Evolutionary conservation across 2,888 invertebrate species (phyloP).

Genomic region (Chrysolina oricalcia): DNA sequence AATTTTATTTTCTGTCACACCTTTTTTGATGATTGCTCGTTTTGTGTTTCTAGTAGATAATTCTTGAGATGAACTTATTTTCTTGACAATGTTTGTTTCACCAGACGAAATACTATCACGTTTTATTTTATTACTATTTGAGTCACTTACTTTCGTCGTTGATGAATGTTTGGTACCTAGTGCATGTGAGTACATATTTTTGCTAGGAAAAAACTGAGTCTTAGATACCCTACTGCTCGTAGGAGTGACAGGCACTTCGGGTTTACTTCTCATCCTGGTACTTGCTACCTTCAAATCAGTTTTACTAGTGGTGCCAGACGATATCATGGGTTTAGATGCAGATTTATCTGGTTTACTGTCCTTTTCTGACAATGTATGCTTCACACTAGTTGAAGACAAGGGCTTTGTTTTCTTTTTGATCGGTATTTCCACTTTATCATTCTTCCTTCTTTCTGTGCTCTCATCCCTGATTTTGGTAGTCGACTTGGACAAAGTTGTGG

Average conservation of each 20-base stretch:
- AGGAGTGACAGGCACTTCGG: conserved; percentile 47
- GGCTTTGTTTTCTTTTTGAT: conserved; percentile 27
- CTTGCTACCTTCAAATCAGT: conserved; percentile 8
- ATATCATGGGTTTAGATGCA: conserved; percentile 14
- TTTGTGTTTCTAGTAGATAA: neutral
- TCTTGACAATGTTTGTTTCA: neutral
- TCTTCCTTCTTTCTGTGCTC: conserved; percentile 47
- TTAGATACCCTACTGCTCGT: conserved; percentile 64
- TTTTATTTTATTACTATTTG: neutral
- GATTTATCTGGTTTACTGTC: conserved; percentile 22
- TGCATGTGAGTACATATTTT: conserved; percentile 65
- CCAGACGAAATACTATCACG: conserved; percentile 17
- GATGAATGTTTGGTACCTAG: conserved; percentile 52
- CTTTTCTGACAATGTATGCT: conserved; percentile 9
- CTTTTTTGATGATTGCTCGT: neutral
- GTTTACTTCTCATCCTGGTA: conserved; percentile 39
- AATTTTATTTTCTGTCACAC: neutral
- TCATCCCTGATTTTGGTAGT: conserved; percentile 44
- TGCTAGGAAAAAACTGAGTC: conserved; percentile 68
- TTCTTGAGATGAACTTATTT: conserved; percentile 7
- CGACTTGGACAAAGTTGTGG: conserved; percentile 40
- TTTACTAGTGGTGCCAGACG: neutral
- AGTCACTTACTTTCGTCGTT: conserved; percentile 14
- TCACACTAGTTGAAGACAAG: neutral
- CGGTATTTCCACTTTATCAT: conserved; percentile 45